Evolutionary conservation across 2,888 invertebrate species (phyloP).

Genomic region (Agonopterix arenella): DNA sequence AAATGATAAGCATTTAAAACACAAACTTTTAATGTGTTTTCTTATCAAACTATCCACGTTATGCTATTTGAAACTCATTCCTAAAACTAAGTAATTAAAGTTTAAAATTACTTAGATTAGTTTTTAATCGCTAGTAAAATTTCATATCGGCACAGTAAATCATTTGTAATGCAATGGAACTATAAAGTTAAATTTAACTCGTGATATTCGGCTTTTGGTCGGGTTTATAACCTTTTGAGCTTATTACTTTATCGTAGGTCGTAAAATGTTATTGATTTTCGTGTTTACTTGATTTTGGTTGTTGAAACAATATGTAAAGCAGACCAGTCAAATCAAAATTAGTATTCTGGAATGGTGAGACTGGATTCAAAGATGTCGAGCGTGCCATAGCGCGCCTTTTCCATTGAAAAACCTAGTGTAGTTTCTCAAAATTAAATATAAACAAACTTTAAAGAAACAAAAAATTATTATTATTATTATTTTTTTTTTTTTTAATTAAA

Average conservation of each 20-base stretch:
- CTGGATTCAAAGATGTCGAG: too few relatives aligned
- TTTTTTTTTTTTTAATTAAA: too few relatives aligned
- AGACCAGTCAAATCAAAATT: too few relatives aligned
- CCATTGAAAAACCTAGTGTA: too few relatives aligned
- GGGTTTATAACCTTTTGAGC: constrained; percentile 5
- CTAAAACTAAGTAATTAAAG: too few relatives aligned
- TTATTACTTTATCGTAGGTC: constrained; percentile 13
- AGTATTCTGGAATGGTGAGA: too few relatives aligned
- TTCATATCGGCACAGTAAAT: constrained; percentile 18
- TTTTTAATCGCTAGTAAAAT: neutral
- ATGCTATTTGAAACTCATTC: neutral
- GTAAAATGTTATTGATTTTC: constrained; percentile 11
- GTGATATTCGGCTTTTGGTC: constrained; percentile 13
- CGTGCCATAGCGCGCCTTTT: too few relatives aligned
- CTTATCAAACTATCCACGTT: constrained; percentile 2
- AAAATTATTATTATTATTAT: too few relatives aligned
- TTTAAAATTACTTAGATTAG: neutral
- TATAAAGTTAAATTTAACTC: constrained; percentile 16
- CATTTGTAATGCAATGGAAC: constrained; percentile 15
- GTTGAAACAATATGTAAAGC: too few relatives aligned
- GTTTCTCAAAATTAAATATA: too few relatives aligned
- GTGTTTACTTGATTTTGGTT: neutral
- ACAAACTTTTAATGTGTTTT: neutral
- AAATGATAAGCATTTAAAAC: constrained; percentile 3
- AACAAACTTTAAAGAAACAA: too few relatives aligned